phyloP scores from a whole-genome alignment of 2,113 vertebrate genomes.

The Neopipo cinnamomea region DNA sequence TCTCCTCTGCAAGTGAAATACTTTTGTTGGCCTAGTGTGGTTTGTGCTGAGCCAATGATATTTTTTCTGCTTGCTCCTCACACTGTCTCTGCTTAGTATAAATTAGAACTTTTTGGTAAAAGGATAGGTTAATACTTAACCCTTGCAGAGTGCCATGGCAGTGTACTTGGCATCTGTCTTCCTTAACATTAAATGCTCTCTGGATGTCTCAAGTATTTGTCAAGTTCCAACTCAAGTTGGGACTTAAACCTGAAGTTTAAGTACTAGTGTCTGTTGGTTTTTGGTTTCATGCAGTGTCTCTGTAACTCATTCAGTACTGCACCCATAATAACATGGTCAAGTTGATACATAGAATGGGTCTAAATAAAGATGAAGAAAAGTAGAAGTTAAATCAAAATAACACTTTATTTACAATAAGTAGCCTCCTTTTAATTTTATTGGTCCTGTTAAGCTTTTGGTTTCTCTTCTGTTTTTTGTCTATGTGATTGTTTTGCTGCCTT shows the following conservation, averaged over 20 bases:
- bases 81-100: not conserved
- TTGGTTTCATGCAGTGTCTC: not conserved
- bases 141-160: not conserved
- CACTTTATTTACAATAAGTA: not conserved
- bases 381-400: not conserved
- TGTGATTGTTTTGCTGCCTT: not conserved
- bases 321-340: not conserved
- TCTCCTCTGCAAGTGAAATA: not conserved
- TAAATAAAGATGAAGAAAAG: constrained; percentile 18
- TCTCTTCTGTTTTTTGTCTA: not conserved
- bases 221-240: not conserved
- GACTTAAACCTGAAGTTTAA: not conserved
- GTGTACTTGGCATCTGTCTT: not conserved
- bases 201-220: not conserved
- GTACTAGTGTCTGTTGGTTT: not conserved
- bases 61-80: not conserved
- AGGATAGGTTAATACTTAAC: not conserved
- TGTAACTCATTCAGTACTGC: not conserved
- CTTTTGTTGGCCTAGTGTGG: not conserved
- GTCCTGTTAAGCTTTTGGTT: not conserved
- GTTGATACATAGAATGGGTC: not conserved
- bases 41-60: not conserved
- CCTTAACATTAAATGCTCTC: not conserved
- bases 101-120: not conserved
- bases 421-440: not conserved